Evolutionary conservation across 2,113 vertebrate genomes (phyloP), one percentile per base, ranked within the genome.

Genomic region (Monarcha castaneiventris): DNA sequence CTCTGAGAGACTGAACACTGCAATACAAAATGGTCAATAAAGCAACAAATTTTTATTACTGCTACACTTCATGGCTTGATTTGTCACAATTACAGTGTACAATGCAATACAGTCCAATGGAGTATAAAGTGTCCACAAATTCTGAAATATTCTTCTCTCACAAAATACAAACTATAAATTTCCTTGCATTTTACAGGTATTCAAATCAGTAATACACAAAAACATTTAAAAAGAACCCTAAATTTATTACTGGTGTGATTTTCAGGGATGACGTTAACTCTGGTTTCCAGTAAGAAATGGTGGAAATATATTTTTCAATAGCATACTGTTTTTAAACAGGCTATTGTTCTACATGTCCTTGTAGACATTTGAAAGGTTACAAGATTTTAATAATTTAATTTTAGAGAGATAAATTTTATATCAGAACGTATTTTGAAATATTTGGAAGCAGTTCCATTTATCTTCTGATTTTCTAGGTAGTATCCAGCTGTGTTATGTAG

Each of bases 321-420:
- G 39, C 35, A 18, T 16, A 87, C 15, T 49, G 7, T 4, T 93
- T 90, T 84, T 27, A 76, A 82, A 82, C 7, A 83, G 19, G 7
- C 14, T 61, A 29, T 80, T 82, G 33, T 82, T 95, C 75, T 91
- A 66, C 25, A 19, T 76, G 62, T 39, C 71, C 37, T 90, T 90
- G 55, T 62, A 83, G 64, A 76, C 43, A 68, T 68, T 71, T 75
- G n/a, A 87, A 78, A 95, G 43, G 23, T 81, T 78, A 84, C 48
- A 59, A 76, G 43, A 67, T 90, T 64, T 72, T 52, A 87, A 88
- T 72, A 93, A 96, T 21, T 87, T 41, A 56, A 93, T 96, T 97
- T 90, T 72, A 89, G 55, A 83, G 51, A 88, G 32, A 79, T 62
- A 3, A 35, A 87, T 94, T 91, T 94, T 77, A 90, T 68, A 93